These are phyloP conservation scores for Eudyptes chrysolophus DNA, from an alignment of 2,113 vertebrate species.

Conservation along the genomic window DNA sequence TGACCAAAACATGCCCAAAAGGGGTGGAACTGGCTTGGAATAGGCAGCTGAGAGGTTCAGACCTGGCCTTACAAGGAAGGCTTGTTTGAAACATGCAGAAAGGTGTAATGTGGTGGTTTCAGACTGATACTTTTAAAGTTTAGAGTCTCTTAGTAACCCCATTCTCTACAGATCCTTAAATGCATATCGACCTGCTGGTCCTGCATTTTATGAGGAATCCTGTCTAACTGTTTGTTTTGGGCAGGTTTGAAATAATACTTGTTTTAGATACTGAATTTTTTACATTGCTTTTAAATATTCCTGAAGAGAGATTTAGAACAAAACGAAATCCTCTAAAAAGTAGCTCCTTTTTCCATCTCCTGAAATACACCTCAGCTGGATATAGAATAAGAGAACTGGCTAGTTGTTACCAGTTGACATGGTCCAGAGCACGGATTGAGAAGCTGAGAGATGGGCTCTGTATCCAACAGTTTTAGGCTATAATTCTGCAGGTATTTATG, in stretches of 20 bases:
- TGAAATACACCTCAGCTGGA: not conserved
- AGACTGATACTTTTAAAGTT: not conserved
- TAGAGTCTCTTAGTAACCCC: not conserved
- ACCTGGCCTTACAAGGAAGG: not conserved
- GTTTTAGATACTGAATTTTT: not conserved
- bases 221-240: not conserved
- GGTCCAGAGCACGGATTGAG: not conserved
- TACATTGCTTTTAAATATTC: not conserved
- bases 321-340: not conserved
- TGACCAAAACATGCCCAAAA: not conserved
- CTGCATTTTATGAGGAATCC: not conserved
- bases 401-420: not conserved
- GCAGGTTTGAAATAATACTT: not conserved
- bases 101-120: not conserved
- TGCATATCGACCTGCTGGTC: not conserved
- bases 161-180: not conserved
- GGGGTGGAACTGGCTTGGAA: not conserved
- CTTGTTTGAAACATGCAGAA: not conserved
- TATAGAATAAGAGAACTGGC: not conserved
- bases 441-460: not conserved
- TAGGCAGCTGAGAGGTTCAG: not conserved
- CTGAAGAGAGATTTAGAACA: not conserved
- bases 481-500: not conserved
- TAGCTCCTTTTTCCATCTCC: not conserved
- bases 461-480: not conserved